Percentiles rank a stretch among this genome's conserved stretches.
phyloP scores from a whole-genome alignment of 2,113 vertebrate species.

The Megalops atlanticus region DNA sequence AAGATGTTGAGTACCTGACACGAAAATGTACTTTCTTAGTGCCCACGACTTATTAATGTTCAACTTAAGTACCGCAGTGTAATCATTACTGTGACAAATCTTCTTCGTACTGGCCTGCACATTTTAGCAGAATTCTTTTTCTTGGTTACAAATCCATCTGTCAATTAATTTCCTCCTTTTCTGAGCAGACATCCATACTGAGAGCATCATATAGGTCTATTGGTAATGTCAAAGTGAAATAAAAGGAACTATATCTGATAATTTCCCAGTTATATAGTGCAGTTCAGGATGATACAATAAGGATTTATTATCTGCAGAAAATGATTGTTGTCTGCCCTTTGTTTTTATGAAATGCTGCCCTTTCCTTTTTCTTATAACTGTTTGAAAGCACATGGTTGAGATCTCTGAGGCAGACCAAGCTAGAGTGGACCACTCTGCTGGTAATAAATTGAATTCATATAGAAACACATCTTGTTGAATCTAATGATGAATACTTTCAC shows the following conservation, averaged over 20 bases:
- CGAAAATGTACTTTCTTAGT: not conserved
- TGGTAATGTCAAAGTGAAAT: too few species aligned
- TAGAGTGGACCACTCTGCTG: not conserved
- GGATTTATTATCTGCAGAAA: not conserved
- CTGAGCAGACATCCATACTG: too few species aligned
- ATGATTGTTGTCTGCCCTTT: too few species aligned
- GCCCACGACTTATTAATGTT: not conserved
- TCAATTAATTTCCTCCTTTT: too few species aligned
- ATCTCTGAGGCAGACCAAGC: too few species aligned
- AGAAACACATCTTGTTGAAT: not conserved
- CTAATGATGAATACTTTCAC: not conserved
- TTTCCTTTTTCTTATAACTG: too few species aligned
- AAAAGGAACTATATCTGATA: not conserved
- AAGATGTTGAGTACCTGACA: conserved; percentile 1
- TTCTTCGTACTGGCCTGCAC: not conserved
- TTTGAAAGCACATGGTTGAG: too few species aligned
- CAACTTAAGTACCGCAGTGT: not conserved
- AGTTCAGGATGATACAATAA: not conserved
- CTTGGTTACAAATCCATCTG: not conserved
- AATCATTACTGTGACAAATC: conserved; percentile 5
- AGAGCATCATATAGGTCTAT: too few species aligned
- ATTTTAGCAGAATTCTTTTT: not conserved
- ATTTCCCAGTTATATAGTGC: not conserved
- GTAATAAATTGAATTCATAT: not conserved
- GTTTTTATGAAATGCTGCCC: too few species aligned